Percentiles rank a stretch among this genome's conserved stretches.
phyloP scores from a whole-genome alignment of 2,888 invertebrate genomes.

The Ditula angustiorana region DNA sequence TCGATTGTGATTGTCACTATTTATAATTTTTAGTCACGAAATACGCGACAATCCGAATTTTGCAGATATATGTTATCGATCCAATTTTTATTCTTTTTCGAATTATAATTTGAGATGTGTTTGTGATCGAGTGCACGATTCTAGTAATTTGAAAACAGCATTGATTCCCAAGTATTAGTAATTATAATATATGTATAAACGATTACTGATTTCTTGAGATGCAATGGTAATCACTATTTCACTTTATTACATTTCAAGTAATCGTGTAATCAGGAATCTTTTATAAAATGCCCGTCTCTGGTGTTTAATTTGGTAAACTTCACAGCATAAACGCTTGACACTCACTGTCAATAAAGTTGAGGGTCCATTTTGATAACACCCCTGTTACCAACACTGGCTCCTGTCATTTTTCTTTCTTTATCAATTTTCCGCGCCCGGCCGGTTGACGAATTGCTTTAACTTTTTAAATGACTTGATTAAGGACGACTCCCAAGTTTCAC shows the following conservation, averaged over 20 bases:
- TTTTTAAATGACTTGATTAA: constrained; percentile 1
- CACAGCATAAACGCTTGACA: not conserved
- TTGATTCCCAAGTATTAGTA: not conserved
- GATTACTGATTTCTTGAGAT: not conserved
- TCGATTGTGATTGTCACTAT: too few species aligned
- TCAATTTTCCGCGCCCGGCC: not conserved
- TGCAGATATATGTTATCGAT: not conserved
- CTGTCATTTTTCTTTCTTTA: not conserved
- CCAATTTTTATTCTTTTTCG: not conserved
- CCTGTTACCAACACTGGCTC: not conserved
- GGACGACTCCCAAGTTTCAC: not conserved
- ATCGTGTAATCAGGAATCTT: too few species aligned
- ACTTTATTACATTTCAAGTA: too few species aligned
- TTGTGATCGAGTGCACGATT: not conserved
- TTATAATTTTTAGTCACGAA: too few species aligned
- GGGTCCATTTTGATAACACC: not conserved
- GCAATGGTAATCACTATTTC: not conserved
- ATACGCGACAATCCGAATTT: too few species aligned
- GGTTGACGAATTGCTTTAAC: not conserved
- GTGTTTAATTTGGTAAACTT: too few species aligned
- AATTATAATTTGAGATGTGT: not conserved
- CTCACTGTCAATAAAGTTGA: not conserved
- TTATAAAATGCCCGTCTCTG: too few species aligned
- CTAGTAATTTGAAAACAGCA: not conserved
- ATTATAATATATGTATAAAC: not conserved